Percentiles rank a stretch among this genome's conserved stretches.
Conservation (phyloP, 2,113 vertebrate species). For the Charina bottae region DNA sequence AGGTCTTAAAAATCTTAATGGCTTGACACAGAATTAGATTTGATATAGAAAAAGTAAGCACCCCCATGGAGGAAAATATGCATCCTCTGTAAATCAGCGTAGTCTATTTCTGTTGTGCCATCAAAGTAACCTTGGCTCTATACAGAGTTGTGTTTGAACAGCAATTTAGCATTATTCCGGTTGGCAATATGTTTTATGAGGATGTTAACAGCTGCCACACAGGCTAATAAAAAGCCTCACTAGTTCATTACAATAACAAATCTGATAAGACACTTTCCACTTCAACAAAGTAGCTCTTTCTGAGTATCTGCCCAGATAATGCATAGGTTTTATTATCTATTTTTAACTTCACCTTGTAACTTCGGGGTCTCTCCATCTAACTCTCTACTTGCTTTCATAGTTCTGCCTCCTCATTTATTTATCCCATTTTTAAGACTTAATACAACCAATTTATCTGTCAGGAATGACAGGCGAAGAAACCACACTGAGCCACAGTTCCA, state of each 20-base stretch:
- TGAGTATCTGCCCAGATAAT: conserved; percentile 16
- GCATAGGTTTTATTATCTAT: conserved; percentile 23
- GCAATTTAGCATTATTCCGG: conserved; percentile 7
- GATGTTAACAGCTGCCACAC: background rate
- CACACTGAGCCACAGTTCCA: too few relatives aligned
- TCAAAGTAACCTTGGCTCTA: conserved; percentile 7
- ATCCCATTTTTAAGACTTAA: background rate
- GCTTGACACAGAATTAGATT: background rate
- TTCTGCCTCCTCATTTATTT: background rate
- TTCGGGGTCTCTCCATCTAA: background rate
- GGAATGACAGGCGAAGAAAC: too few relatives aligned
- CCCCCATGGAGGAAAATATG: background rate
- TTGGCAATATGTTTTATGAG: background rate
- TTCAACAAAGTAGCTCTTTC: conserved; percentile 38
- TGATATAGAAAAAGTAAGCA: conserved; percentile 8
- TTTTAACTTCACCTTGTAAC: background rate
- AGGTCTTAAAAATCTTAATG: background rate
- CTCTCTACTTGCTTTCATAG: background rate
- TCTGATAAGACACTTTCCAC: background rate
- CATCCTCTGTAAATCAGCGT: background rate
- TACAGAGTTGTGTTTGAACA: background rate
- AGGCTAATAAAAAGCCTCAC: conserved; percentile 17
- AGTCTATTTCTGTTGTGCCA: background rate
- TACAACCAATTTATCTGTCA: conserved; percentile 6
- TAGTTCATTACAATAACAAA: conserved; percentile 30